Conservation (phyloP, 2,888 invertebrate species). For the Parascotia fuliginaria region DNA sequence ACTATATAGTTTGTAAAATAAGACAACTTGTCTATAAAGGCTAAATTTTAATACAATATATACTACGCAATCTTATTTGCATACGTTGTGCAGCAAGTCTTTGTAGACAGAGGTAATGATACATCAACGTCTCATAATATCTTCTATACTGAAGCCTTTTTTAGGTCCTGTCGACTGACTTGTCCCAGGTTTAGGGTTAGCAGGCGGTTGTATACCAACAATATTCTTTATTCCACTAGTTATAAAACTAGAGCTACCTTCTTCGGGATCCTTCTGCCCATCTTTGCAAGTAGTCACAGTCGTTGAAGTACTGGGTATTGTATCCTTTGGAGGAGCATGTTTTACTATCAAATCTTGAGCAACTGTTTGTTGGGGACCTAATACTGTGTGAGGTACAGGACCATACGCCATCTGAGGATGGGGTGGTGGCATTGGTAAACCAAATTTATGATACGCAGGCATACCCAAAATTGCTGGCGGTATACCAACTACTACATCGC, state of each 20-base stretch:
- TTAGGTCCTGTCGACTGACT: slow-evolving; percentile 88
- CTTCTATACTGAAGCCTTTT: slow-evolving; percentile 96
- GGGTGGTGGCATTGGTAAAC: slow-evolving; percentile 77
- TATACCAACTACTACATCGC: slow-evolving; percentile 71
- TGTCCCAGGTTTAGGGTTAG: slow-evolving; percentile 81
- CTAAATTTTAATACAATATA: slow-evolving; percentile 29
- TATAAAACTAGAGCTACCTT: slow-evolving; percentile 69
- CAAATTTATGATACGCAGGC: slow-evolving; percentile 80
- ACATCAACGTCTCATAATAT: slow-evolving; percentile 93
- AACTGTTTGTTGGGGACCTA: slow-evolving; percentile 81
- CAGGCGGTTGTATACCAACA: slow-evolving; percentile 78
- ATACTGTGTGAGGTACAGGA: slow-evolving; percentile 67
- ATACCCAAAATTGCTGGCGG: slow-evolving; percentile 76
- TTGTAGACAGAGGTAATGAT: slow-evolving; percentile 18
- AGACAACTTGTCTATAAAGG: slow-evolving; percentile 23
- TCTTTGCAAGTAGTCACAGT: slow-evolving; percentile 72
- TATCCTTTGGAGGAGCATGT: slow-evolving; percentile 81
- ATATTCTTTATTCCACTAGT: slow-evolving; percentile 82
- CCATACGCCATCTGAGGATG: slow-evolving; percentile 77
- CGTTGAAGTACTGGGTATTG: slow-evolving; percentile 70
- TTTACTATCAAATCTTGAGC: slow-evolving; percentile 84
- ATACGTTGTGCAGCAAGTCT: slow-evolving; percentile 14
- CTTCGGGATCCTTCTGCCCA: slow-evolving; percentile 59
- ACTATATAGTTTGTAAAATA: slow-evolving; percentile 27
- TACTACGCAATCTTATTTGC: slow-evolving; percentile 30